These are phyloP conservation scores for Leptinotarsa peninsularis DNA, from an alignment of 2,888 invertebrate genomes.

Conservation along the genomic window DNA sequence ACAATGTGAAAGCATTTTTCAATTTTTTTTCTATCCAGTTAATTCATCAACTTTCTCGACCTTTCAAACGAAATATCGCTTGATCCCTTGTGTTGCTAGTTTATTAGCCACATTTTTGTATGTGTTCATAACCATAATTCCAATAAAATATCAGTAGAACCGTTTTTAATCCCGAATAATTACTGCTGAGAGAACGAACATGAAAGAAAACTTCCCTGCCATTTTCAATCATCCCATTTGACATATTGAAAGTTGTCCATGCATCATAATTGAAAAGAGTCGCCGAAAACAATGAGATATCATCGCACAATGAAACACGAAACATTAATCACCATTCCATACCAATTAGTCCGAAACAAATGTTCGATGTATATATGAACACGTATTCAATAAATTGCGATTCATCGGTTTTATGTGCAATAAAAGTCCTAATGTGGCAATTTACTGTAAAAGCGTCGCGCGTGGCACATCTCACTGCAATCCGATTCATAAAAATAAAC, in stretches of 20 bases:
- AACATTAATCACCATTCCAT: slow-evolving; percentile 6
- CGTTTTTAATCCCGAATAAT: too few relatives aligned
- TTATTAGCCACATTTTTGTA: too few relatives aligned
- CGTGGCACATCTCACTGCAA: slow-evolving; percentile 5
- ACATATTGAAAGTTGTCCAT: background rate
- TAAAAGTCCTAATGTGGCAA: slow-evolving; percentile 20
- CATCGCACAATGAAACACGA: background rate
- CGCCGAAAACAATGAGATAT: slow-evolving; percentile 1
- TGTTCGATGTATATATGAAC: slow-evolving; percentile 20
- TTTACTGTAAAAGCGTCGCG: slow-evolving; percentile 11
- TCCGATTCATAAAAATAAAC: slow-evolving; percentile 15
- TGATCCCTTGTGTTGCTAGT: too few relatives aligned
- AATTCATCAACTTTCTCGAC: too few relatives aligned
- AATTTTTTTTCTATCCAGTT: too few relatives aligned
- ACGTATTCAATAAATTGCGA: slow-evolving; percentile 18
- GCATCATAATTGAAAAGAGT: background rate
- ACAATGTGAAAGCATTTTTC: too few relatives aligned
- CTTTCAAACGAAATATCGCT: too few relatives aligned
- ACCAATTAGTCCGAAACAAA: slow-evolving; percentile 20
- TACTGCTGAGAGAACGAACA: too few relatives aligned
- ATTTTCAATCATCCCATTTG: background rate
- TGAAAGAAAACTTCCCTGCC: background rate
- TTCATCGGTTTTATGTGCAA: slow-evolving; percentile 9
- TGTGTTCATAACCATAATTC: too few relatives aligned
- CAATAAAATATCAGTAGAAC: too few relatives aligned